Percentiles rank a stretch among this genome's conserved stretches.
Conservation (phyloP, 2,888 invertebrate genomes). For the Orthosia gothica region DNA sequence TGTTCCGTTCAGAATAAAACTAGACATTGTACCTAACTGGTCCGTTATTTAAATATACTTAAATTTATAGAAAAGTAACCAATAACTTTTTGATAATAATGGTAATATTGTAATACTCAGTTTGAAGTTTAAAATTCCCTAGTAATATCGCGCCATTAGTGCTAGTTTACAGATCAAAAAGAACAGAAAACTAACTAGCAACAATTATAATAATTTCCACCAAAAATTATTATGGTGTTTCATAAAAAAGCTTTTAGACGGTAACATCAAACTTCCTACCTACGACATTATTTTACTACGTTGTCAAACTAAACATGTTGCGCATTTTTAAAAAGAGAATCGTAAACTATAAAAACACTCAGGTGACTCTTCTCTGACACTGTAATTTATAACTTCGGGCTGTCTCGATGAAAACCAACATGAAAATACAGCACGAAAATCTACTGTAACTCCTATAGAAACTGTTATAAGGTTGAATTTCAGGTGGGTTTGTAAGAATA, state of each 20-base stretch:
- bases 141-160: constrained; percentile 29
- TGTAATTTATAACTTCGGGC: constrained; percentile 78
- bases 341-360: constrained; percentile 81
- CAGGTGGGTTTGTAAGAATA: background rate
- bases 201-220: constrained; percentile 57
- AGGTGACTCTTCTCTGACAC: constrained; percentile 80
- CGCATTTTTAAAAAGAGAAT: constrained; percentile 75
- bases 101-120: background rate
- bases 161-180: constrained; percentile 45
- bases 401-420: constrained; percentile 59
- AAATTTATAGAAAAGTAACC: background rate
- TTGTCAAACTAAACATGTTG: constrained; percentile 76
- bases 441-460: background rate
- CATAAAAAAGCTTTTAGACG: constrained; percentile 66
- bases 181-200: constrained; percentile 13
- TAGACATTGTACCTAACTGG: background rate
- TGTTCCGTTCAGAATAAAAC: no score
- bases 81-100: constrained; percentile 23
- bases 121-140: constrained; percentile 25
- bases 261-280: constrained; percentile 61
- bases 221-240: constrained; percentile 44
- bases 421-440: constrained; percentile 9
- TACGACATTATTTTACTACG: constrained; percentile 66
- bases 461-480: constrained; percentile 35
- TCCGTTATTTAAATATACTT: background rate